phyloP scores from a whole-genome alignment of 2,888 invertebrate genomes.

The Acheta domesticus region DNA sequence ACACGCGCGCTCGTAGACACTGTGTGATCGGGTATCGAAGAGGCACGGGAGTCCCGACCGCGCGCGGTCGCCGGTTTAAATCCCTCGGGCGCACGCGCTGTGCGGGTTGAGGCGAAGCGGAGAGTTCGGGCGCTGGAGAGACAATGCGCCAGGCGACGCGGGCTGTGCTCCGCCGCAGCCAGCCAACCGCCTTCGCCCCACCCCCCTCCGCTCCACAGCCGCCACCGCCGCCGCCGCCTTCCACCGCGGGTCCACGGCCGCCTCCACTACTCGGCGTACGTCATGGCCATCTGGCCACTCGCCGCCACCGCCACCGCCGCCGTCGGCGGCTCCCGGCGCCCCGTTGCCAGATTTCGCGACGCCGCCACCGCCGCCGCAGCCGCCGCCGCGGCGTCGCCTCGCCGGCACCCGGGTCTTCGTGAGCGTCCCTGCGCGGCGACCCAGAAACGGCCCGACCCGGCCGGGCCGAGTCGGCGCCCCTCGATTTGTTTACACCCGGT shows the following conservation, averaged over 20 bases:
- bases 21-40: too few relatives aligned
- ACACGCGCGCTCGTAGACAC: too few relatives aligned
- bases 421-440: too few relatives aligned
- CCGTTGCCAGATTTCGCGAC: constrained; percentile 18
- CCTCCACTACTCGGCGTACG: constrained; percentile 9
- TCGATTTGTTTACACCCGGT: too few relatives aligned
- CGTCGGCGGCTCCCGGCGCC: neutral
- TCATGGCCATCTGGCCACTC: constrained; percentile 7
- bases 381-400: too few relatives aligned
- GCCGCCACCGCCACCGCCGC: neutral
- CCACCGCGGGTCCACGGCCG: neutral
- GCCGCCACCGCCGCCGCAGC: neutral
- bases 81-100: neutral
- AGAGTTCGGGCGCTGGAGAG: neutral
- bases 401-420: too few relatives aligned
- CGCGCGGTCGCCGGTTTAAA: too few relatives aligned
- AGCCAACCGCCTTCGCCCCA: neutral
- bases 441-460: too few relatives aligned
- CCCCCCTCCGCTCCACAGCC: neutral
- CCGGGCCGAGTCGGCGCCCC: too few relatives aligned
- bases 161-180: too few relatives aligned
- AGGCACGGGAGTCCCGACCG: too few relatives aligned
- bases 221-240: neutral
- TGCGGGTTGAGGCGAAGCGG: neutral
- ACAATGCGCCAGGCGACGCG: neutral